Evolutionary conservation across 2,797 vertebrate genomes (phyloP).

Genomic region (Enteromius afrohamiltoni): DNA sequence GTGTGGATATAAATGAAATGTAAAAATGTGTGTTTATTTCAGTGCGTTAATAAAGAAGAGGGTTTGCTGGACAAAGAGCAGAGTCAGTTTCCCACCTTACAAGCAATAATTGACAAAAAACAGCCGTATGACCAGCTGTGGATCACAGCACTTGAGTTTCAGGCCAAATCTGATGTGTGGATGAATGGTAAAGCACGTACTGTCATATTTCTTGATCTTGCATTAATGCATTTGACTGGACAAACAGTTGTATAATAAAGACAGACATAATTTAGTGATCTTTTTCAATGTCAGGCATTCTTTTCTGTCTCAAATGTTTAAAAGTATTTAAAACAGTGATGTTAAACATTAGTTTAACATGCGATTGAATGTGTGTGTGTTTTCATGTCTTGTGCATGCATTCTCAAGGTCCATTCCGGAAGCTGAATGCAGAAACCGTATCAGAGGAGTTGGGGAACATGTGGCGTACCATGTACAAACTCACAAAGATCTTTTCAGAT

Average conservation of each 20-base stretch:
- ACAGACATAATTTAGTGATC: background rate
- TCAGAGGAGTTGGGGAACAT: slow-evolving; percentile 83
- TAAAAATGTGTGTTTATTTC: slow-evolving; percentile 45
- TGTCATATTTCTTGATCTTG: background rate
- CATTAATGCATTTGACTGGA: background rate
- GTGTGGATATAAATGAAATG: background rate
- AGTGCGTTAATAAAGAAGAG: slow-evolving; percentile 91
- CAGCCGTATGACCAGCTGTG: slow-evolving; percentile 89
- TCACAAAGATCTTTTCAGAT: slow-evolving; percentile 80
- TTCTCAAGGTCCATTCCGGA: slow-evolving; percentile 77
- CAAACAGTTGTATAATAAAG: background rate
- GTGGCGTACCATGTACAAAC: slow-evolving; percentile 87
- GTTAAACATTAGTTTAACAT: background rate
- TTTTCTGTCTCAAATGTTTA: background rate
- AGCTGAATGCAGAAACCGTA: slow-evolving; percentile 84
- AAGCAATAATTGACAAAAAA: slow-evolving; percentile 80
- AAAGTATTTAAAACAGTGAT: background rate
- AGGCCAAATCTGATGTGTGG: slow-evolving; percentile 86
- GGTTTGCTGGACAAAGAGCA: slow-evolving; percentile 82
- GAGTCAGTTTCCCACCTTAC: slow-evolving; percentile 84
- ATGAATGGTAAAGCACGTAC: slow-evolving; percentile 82
- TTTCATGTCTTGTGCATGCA: slow-evolving; percentile 9
- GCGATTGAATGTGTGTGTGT: background rate
- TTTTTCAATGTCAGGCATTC: background rate
- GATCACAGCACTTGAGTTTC: slow-evolving; percentile 83